A percentile compares a stretch with the other conserved stretches of the same genome.
Evolutionary conservation across 2,888 invertebrate species (phyloP).

Genomic region (Deroplatys truncata): DNA sequence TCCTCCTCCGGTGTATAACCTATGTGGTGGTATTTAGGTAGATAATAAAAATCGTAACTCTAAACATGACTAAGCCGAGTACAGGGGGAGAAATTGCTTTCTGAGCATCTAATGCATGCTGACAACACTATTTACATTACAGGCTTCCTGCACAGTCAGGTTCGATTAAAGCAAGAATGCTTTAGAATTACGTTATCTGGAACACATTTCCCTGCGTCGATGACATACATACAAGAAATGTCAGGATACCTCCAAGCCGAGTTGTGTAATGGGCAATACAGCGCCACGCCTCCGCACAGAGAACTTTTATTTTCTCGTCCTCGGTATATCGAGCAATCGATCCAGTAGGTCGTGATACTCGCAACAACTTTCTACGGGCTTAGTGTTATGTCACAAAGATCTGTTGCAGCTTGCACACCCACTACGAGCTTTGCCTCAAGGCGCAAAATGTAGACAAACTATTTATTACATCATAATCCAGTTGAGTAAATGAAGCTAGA

Average conservation of each 20-base stretch:
- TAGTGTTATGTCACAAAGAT: neutral
- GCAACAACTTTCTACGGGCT: neutral
- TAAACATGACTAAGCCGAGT: no score
- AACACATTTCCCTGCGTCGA: neutral
- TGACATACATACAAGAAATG: neutral
- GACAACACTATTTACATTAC: no score
- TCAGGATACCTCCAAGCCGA: neutral
- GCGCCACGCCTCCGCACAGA: neutral
- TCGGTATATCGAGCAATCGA: neutral
- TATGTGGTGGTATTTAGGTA: no score
- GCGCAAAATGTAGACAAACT: neutral
- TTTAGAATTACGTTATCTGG: neutral
- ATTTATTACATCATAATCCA: neutral
- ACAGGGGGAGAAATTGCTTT: no score
- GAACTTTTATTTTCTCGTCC: neutral
- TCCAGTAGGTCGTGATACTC: neutral
- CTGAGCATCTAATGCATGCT: no score
- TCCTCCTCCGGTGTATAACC: no score
- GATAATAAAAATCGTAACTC: no score
- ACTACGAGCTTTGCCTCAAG: neutral
- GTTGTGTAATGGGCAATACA: neutral
- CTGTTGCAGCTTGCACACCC: neutral
- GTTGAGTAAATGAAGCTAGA: no score
- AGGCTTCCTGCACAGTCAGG: no score
- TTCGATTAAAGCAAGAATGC: neutral